Percentiles rank a stretch among this genome's conserved stretches.
Conservation (phyloP, 2,797 vertebrate genomes). For the Pantherophis alleghaniensis region DNA sequence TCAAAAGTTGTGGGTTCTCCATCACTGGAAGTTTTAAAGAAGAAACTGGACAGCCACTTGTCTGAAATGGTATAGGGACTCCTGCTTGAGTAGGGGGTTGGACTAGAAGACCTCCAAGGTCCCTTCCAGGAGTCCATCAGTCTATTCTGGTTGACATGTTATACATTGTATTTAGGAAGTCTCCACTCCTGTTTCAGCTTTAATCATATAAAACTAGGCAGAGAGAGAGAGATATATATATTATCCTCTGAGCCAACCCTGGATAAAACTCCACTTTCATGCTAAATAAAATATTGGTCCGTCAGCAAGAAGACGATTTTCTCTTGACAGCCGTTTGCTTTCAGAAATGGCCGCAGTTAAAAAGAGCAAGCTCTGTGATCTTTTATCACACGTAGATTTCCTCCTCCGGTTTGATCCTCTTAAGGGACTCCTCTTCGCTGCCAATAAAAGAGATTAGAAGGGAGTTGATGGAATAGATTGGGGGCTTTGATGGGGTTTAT, state of each 20-base stretch:
- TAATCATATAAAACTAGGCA: background rate
- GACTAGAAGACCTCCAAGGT: background rate
- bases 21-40: background rate
- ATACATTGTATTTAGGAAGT: background rate
- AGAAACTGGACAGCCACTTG: background rate
- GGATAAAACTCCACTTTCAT: background rate
- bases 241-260: background rate
- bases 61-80: background rate
- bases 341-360: background rate
- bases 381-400: background rate
- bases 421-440: background rate
- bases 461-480: background rate
- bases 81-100: background rate
- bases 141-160: background rate
- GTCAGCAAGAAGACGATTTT: background rate
- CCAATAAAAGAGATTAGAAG: background rate
- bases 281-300: background rate
- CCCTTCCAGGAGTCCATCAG: background rate
- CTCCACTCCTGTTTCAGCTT: background rate
- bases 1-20: background rate
- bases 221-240: too few relatives aligned
- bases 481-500: background rate
- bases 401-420: background rate
- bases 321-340: background rate
- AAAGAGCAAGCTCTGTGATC: background rate